phyloP scores from a whole-genome alignment of 2,797 vertebrate species.

The Sebastiscus tertius region DNA sequence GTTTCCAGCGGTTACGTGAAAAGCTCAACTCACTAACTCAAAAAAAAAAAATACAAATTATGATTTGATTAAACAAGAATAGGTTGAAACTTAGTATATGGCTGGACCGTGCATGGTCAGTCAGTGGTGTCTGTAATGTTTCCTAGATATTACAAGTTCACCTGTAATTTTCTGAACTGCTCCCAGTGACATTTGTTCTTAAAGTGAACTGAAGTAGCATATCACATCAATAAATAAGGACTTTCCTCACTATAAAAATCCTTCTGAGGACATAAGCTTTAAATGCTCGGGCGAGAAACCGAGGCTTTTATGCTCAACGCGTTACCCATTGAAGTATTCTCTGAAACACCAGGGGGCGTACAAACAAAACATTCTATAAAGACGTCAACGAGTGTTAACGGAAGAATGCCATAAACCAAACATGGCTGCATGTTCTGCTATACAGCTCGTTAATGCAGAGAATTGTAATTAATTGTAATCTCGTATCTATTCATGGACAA shows the following conservation, averaged over 20 bases:
- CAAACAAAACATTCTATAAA: not conserved
- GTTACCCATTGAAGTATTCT: no score
- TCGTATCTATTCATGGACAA: no score
- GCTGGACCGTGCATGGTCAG: not conserved
- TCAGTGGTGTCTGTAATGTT: not conserved
- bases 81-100: not conserved
- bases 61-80: not conserved
- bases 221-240: not conserved
- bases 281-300: no score
- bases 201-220: not conserved
- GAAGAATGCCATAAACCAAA: not conserved
- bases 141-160: not conserved
- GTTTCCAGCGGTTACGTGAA: not conserved
- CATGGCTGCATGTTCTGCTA: not conserved
- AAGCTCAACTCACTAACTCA: not conserved
- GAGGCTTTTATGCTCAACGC: fast-evolving
- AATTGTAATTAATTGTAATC: not conserved
- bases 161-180: not conserved
- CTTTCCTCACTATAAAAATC: not conserved
- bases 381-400: not conserved
- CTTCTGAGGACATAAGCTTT: not conserved
- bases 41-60: not conserved
- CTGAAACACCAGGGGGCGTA: no score
- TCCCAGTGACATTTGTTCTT: not conserved
- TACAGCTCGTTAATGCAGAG: not conserved